Base-by-base conservation (phyloP, 2,888 invertebrate genomes). In the Gortyna flavago region DNA sequence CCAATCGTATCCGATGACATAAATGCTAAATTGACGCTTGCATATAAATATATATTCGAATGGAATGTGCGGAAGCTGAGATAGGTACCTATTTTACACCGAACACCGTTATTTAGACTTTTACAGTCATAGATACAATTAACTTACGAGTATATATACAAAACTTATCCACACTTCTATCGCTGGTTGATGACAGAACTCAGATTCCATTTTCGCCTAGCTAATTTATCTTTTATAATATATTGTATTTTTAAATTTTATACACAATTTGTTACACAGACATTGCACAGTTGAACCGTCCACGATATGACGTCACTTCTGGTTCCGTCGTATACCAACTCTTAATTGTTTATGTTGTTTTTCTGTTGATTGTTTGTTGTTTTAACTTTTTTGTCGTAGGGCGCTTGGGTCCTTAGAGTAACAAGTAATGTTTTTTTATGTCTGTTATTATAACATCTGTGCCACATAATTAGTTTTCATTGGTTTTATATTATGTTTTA, bases 71-170 rank as follows among this genome's bases (percentile, higher is more conserved):
- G 92, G 93, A 96, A 96, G 95, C 95, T 89, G 93, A 94, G 95
- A 95, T 95, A 96, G 96, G 96, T 93, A 95, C 95, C 95, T 95
- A 95, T 94, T 91, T 94, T 95, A 96, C 94, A 96, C 96, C 96
- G 93, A 96, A 96, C 95, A 96, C 96, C 96, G 90, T 94, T 93
- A 95, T 92, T 94, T 93, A 94, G 92, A 93, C 89, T 93, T 92
- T 94, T 93, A 94, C 91, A 93, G 89, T 93, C 90, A 91, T 90
- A n/a, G n/a, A n/a, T n/a, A 91, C 90, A 91, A 90, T 90, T 91
- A 94, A 89, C 94, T 95, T 96, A 96, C 13, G 66, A 75, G 91
- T 95, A 96, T 96, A 96, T 96, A 90, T 95, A 96, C 96, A 96
- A 91, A 93, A 91, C 93, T 94, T 95, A 94, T 88, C 91, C 93